A percentile compares a stretch with the other conserved stretches of the same genome.
phyloP scores from a whole-genome alignment of 2,797 vertebrate genomes.

The Danio kyathit region DNA sequence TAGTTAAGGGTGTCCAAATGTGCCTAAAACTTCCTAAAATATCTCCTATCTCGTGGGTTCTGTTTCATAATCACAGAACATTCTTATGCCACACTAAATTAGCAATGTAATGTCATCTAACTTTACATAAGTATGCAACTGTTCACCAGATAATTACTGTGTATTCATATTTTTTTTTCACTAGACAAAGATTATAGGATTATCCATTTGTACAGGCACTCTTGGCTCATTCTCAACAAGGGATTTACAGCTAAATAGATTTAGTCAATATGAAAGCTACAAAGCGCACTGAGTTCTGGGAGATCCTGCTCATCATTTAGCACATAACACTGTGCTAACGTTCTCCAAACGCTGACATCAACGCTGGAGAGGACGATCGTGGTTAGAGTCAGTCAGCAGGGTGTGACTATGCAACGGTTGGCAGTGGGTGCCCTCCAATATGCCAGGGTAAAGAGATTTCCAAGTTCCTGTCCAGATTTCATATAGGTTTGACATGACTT shows the following conservation, averaged over 20 bases:
- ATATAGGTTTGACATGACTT: constrained; percentile 35
- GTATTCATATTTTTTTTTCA: constrained; percentile 27
- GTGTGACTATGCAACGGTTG: constrained; percentile 39
- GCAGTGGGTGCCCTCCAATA: constrained; percentile 24
- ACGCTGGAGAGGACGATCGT: constrained; percentile 28
- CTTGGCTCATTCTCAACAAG: constrained; percentile 26
- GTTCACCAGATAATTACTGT: constrained; percentile 47
- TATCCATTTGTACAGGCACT: constrained; percentile 19
- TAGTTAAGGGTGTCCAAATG: neutral
- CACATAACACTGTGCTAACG: constrained; percentile 33
- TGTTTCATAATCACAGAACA: constrained; percentile 24
- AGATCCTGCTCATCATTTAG: constrained; percentile 47
- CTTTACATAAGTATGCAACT: constrained; percentile 40
- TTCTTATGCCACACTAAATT: constrained; percentile 7
- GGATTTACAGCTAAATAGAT: constrained; percentile 45
- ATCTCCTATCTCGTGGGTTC: neutral
- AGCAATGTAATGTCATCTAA: neutral
- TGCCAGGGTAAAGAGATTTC: constrained; percentile 48
- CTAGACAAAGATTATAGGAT: constrained; percentile 51
- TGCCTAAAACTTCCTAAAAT: neutral
- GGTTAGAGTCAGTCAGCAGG: constrained; percentile 51
- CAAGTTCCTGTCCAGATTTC: constrained; percentile 41
- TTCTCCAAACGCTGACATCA: constrained; percentile 49
- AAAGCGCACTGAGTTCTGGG: constrained; percentile 41
- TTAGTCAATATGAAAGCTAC: constrained; percentile 27